Evolutionary conservation across 2,888 invertebrate species (phyloP).

Genomic region (Mellilla xanthometata): DNA sequence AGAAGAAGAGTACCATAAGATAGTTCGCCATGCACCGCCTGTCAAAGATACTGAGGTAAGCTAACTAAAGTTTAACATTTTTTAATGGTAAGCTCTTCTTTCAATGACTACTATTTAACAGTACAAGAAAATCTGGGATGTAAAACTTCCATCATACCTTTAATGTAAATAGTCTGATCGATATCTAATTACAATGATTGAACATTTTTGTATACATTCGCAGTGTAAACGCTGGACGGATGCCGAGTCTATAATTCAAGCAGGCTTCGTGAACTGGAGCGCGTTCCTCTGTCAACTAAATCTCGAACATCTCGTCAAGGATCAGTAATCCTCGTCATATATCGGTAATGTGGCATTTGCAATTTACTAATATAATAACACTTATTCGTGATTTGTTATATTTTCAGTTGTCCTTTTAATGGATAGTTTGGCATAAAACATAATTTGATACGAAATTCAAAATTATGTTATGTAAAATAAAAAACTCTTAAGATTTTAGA

Average conservation of each 20-base stretch:
- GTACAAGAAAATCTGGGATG: too few relatives aligned
- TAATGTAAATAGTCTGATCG: too few relatives aligned
- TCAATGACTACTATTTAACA: conserved; percentile 1
- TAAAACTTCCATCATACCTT: too few relatives aligned
- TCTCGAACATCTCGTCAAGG: conserved; percentile 71
- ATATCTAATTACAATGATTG: too few relatives aligned
- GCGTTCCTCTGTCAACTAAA: conserved; percentile 73
- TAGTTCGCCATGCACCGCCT: conserved; percentile 70
- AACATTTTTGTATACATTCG: too few relatives aligned
- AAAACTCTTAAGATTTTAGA: conserved; percentile 23
- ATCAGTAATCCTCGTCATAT: conserved; percentile 32
- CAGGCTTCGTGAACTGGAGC: conserved; percentile 73
- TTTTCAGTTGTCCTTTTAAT: background rate
- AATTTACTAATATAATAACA: background rate
- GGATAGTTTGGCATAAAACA: background rate
- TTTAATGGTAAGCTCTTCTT: too few relatives aligned
- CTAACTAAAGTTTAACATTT: background rate
- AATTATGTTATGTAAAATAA: conserved; percentile 21
- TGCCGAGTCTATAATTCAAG: conserved; percentile 53
- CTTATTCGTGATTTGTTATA: too few relatives aligned
- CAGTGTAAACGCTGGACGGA: conserved; percentile 71
- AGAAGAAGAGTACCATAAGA: conserved; percentile 59
- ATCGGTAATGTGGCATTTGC: background rate
- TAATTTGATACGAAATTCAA: background rate
- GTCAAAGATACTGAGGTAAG: conserved; percentile 67